These are phyloP conservation scores for Mus pahari DNA, from an alignment of 2,113 vertebrate genomes.

Conservation along the genomic window DNA sequence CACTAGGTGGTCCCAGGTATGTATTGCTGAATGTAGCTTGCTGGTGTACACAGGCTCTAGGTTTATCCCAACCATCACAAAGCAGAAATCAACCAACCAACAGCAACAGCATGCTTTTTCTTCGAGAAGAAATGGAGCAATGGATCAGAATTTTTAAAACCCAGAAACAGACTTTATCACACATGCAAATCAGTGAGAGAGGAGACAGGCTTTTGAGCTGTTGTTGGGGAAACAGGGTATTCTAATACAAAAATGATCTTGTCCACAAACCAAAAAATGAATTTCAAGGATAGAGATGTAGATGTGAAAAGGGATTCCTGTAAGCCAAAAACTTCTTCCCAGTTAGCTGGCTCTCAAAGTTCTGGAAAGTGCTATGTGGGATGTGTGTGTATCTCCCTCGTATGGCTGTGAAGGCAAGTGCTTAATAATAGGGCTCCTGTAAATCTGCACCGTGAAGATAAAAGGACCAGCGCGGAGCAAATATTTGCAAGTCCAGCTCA, in stretches of 20 bases:
- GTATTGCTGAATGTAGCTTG: background rate
- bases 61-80: background rate
- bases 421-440: background rate
- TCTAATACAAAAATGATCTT: background rate
- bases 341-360: background rate
- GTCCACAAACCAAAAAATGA: background rate
- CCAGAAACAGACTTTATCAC: background rate
- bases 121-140: background rate
- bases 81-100: background rate
- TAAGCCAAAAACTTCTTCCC: background rate
- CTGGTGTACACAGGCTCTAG: background rate
- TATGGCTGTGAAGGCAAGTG: background rate
- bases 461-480: background rate
- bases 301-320: background rate
- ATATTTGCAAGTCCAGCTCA: background rate
- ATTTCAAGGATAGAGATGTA: background rate
- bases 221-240: background rate
- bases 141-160: constrained; percentile 4
- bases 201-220: background rate
- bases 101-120: background rate
- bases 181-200: background rate
- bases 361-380: background rate
- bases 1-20: background rate
- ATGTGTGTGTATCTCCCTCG: background rate
- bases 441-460: background rate